Percentiles rank a stretch among this genome's conserved stretches.
These are phyloP conservation scores for Datnioides undecimradiatus DNA, from an alignment of 2,113 vertebrate genomes.

Conservation along the genomic window DNA sequence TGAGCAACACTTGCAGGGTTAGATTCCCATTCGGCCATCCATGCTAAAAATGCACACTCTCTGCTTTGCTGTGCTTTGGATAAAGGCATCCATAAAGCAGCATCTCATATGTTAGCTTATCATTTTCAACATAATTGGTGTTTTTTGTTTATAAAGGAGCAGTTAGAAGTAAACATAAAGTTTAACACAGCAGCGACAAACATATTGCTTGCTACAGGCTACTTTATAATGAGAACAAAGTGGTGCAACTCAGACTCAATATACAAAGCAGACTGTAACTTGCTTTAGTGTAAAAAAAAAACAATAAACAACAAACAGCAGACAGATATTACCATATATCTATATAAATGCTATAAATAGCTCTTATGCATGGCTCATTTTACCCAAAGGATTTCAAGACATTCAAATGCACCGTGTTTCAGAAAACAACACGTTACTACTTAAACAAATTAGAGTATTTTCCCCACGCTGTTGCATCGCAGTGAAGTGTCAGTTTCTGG, in stretches of 20 bases:
- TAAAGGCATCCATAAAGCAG: neutral
- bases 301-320: neutral
- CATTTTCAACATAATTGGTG: neutral
- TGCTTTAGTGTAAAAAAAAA: neutral
- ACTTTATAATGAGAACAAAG: slow-evolving; percentile 38
- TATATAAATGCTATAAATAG: neutral
- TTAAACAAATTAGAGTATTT: neutral
- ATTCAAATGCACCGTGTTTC: neutral
- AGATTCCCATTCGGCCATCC: neutral
- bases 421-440: neutral
- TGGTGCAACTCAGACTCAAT: slow-evolving; percentile 3
- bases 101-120: neutral
- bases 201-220: slow-evolving; percentile 26
- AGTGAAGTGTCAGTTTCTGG: slow-evolving; percentile 9
- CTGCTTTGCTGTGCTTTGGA: neutral
- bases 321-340: neutral
- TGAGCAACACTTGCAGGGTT: neutral
- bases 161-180: neutral
- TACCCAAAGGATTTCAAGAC: neutral
- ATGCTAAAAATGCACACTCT: neutral
- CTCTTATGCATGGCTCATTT: neutral
- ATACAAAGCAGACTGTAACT: neutral
- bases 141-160: too few relatives aligned
- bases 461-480: slow-evolving; percentile 2
- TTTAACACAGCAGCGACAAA: slow-evolving; percentile 1